Evolutionary conservation across 2,797 vertebrate genomes (phyloP).

Genomic region (Dryobates pubescens): DNA sequence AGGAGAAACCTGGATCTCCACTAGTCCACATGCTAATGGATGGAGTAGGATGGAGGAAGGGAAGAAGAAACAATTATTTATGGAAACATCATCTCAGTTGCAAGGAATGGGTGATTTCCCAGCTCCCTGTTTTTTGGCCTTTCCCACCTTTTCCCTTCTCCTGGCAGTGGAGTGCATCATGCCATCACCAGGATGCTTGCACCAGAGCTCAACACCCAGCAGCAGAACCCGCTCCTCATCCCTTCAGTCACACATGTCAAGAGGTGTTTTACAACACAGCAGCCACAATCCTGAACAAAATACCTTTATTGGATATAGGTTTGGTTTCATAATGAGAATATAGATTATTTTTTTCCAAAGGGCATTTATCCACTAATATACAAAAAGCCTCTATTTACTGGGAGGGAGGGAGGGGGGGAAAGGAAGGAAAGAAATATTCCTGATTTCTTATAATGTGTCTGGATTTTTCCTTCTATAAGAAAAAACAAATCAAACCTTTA

Average conservation of each 20-base stretch:
- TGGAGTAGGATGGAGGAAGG: accelerated
- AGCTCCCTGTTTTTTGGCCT: not conserved
- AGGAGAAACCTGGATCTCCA: not conserved
- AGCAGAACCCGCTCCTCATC: not conserved
- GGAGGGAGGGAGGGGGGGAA: no score
- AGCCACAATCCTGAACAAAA: conserved; percentile 35
- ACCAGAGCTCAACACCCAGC: not conserved
- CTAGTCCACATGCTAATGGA: not conserved
- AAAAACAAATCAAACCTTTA: not conserved
- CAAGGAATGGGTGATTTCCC: not conserved
- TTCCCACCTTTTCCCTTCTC: not conserved
- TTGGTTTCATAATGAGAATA: conserved; percentile 26
- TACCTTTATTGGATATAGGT: conserved; percentile 37
- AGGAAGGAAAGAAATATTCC: not conserved
- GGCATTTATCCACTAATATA: conserved; percentile 33
- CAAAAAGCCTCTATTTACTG: conserved; percentile 50
- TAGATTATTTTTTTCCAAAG: not conserved
- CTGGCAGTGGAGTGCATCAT: accelerated
- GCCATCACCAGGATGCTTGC: not conserved
- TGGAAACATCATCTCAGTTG: not conserved
- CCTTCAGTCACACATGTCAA: not conserved
- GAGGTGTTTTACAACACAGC: not conserved
- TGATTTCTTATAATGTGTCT: not conserved
- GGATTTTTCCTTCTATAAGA: not conserved
- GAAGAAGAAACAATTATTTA: not conserved